Percentiles rank a stretch among this genome's conserved stretches.
Conservation (phyloP, 2,113 vertebrate species). For the Prionailurus bengalensis region DNA sequence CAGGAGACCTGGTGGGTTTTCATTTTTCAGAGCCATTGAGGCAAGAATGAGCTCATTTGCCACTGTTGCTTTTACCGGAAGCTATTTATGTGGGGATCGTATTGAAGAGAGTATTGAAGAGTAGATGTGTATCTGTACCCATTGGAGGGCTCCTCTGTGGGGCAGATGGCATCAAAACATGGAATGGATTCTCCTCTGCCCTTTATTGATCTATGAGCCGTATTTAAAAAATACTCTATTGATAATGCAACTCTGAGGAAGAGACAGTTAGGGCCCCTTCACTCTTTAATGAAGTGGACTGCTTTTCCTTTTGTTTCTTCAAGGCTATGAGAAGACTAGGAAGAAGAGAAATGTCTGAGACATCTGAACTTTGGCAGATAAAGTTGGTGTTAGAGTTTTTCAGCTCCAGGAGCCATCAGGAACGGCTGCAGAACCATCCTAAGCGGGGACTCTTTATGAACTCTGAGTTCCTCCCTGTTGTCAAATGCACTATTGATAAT, state of each 20-base stretch:
- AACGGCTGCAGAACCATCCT: constrained; percentile 86
- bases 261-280: too few species aligned
- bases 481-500: constrained; percentile 95
- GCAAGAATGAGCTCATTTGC: neutral
- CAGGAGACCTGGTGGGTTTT: neutral
- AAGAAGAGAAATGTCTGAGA: constrained; percentile 91
- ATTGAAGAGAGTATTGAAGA: neutral
- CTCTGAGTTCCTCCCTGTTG: constrained; percentile 96
- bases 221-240: neutral
- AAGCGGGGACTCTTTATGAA: constrained; percentile 92
- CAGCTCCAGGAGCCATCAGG: constrained; percentile 92
- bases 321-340: constrained; percentile 91
- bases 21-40: neutral
- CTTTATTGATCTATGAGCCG: neutral
- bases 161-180: neutral
- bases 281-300: neutral
- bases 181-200: neutral
- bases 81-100: rapidly evolving
- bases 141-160: neutral
- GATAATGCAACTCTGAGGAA: neutral
- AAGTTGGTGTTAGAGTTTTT: constrained; percentile 96
- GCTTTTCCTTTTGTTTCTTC: constrained; percentile 17
- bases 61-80: neutral
- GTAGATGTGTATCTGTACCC: neutral
- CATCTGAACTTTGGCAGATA: constrained; percentile 96